Base-by-base conservation (phyloP, 2,797 vertebrate species). In the Sebastes nivosus region DNA sequence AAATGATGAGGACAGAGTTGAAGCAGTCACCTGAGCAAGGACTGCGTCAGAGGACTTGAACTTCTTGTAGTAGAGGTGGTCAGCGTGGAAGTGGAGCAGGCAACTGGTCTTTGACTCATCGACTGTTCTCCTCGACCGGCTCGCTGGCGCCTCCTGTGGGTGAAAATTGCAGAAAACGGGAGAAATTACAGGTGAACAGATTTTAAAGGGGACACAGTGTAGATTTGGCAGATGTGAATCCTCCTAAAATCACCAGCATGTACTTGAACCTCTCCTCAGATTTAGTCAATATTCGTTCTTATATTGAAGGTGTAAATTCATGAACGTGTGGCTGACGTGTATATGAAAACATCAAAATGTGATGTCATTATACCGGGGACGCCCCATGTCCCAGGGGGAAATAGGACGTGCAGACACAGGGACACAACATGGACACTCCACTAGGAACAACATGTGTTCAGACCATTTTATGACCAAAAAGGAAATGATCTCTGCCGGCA, bases 31-130 rank as follows among this genome's bases (percentile, higher is more conserved):
- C 96, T 97, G 97, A 82, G 95, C 95, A 42, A 97, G 93, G 18
- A 97, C 95, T 8, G 92, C 95, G 75, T 96, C 93, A 2, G 94
- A 69, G 18, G 95, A 95, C 72, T 93, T 95, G 81, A 96, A 96
- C 81, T 63, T 94, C 57, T 89, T 94, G 86, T 88, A 97, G 90
- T 95, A 97, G 52, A 93, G 92, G 80, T 96, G 87, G 71, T 97
- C 96, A 1, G 85, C 95, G 1, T 95, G 84, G 38, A 97, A 66
- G 77, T 97, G 94, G 5, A 97, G 90, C 61, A 97, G 86, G 79
- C 97, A 97, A 83, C 91, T 96, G 61, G 93, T 97, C 87, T 95
- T 96, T 10, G 93, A 91, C 68, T 94, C 87, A 75, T 96, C 94
- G 4, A 94, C 58, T 6, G 89, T 96, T 72, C 96, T 93, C 76